Base-by-base conservation (phyloP, 2,113 vertebrate species). In the Ia io region DNA sequence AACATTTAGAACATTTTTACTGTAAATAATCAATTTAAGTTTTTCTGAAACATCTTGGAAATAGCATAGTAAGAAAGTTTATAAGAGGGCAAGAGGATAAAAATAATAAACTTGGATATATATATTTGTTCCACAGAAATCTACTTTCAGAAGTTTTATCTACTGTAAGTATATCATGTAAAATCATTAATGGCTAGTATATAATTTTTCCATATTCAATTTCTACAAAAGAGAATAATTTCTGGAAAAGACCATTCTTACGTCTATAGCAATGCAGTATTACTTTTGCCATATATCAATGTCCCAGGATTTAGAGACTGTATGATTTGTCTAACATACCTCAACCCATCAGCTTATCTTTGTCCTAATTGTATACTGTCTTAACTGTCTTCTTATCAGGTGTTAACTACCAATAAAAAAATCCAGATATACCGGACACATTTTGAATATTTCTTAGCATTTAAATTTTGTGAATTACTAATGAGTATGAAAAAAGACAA, bases 61-160 rank as follows among this genome's bases (percentile, higher is more conserved):
- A 79, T 51, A 5, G 4, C 3, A 6, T 5, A 56, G 1, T 44
- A 47, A 0, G 0, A 61, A 80, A 47, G 3, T 14, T 32, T 63
- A 59, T 61, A n/a, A n/a, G 84, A 70, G 12, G 2, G 3, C 9
- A 35, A 51, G 32, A 78, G 12, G 5, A 2, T 61, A 20, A 51
- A 7, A 44, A 6, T n/a, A 2, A 40, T 79, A 83, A 56, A 3
- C 30, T 17, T 76, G 8, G 6, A 18, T 67, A 69, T 47, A 9
- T 12, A 44, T 44, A 9, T 44, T 1, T 23, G 7, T 1, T 67
- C 44, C 14, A 35, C 1, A 56, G 22, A 85, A 35, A 7, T 32
- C 10, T 16, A 53, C 2, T 70, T 77, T n/a, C 32, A 59, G 3
- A 90, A 94, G 63, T 2, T 51, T 86, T 42, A 42, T 2, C 6